Base-by-base conservation (phyloP, 2,113 vertebrate genomes). In the Lampris megalopsis region DNA sequence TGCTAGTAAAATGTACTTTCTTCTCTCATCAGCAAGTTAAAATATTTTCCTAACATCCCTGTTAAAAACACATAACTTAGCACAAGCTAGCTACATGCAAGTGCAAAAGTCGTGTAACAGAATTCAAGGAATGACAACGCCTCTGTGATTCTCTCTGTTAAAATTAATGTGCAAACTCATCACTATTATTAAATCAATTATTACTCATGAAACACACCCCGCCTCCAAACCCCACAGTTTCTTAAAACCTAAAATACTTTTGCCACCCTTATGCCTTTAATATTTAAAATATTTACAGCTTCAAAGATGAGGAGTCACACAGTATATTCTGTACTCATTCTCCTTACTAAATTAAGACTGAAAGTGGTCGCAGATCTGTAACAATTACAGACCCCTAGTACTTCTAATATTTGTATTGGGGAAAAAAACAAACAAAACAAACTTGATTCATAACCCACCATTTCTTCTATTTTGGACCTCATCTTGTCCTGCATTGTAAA, bases 401-500 rank as follows among this genome's bases (percentile, higher is more conserved):
- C 77, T 75, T 52, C 63, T 7, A 37, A 10, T 65, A 37, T 77
- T 81, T 74, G 64, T 56, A n/a, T 79, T 78, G 83, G 82, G 81
- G 54, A 56, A 59, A 81, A 43, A 72, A 73, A 77, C 24, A 24
- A 24, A 24, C 24, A 24, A 24, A 24, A 24, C 24, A 24, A 24
- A 38, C 10, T 36, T 69, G 74, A 83, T 81, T 88, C 83, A 88
- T 64, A 71, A 4, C n/a, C 24, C 2, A 64, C 67, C 63, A 63
- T 63, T 68, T 75, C 50, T 47, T 40, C 68, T 71, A 68, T 73
- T 75, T 65, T 43, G 50, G 63, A 38, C 79, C 73, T 75, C 76
- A 58, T 87, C 68, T 61, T 79, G 72, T 84, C 49, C 38, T 9
- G 59, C 65, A 68, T 84, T 78, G 76, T 87, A 91, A 86, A 86